A percentile compares a stretch with the other conserved stretches of the same genome.
phyloP scores from a whole-genome alignment of 1,140 invertebrate genomes.

The Conopomorpha cramerella region DNA sequence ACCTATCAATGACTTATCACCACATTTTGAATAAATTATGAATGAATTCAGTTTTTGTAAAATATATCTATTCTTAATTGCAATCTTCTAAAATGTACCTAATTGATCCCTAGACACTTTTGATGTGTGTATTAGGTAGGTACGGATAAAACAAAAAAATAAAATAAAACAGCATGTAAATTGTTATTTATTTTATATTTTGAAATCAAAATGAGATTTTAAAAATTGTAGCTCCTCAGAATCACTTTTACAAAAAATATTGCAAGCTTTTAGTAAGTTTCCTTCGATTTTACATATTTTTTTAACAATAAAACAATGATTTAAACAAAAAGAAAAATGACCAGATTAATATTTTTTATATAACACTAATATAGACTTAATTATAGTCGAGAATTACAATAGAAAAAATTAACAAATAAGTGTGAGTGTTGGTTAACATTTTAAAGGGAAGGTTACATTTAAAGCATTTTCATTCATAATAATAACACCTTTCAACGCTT shows the following conservation, averaged over 20 bases:
- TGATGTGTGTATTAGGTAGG: too few species aligned
- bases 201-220: constrained; percentile 59
- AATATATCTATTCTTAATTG: too few species aligned
- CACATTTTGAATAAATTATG: too few species aligned
- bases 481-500: constrained; percentile 45
- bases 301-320: constrained; percentile 53
- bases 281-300: constrained; percentile 45
- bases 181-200: constrained; percentile 54
- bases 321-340: constrained; percentile 60
- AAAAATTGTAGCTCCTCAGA: constrained; percentile 43
- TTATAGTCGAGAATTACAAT: constrained; percentile 52
- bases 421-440: constrained; percentile 56
- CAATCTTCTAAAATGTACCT: too few species aligned
- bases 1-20: too few species aligned
- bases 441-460: constrained; percentile 41
- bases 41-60: too few species aligned
- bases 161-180: constrained; percentile 13
- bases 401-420: constrained; percentile 51
- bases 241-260: constrained; percentile 53
- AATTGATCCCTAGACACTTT: too few species aligned
- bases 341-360: constrained; percentile 57
- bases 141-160: too few species aligned
- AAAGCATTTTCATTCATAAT: constrained; percentile 46
- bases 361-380: constrained; percentile 44
- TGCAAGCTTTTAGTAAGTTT: constrained; percentile 51